phyloP scores from a whole-genome alignment of 2,888 invertebrate genomes.

The Hanleya hanleyi region DNA sequence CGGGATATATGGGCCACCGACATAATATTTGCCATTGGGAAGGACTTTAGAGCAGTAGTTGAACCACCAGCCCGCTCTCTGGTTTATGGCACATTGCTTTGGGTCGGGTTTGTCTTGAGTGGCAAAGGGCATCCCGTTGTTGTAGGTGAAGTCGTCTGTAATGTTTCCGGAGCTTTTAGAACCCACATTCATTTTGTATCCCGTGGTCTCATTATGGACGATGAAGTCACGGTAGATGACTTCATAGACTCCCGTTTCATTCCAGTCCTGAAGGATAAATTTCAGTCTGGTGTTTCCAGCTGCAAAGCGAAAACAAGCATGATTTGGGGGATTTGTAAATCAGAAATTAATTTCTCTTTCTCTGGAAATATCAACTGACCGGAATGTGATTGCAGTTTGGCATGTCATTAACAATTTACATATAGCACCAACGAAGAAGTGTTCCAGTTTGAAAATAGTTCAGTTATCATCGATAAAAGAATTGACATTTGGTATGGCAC shows the following conservation, averaged over 20 bases:
- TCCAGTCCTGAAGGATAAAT: constrained; percentile 56
- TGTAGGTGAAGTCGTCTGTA: constrained; percentile 53
- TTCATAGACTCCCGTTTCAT: constrained; percentile 28
- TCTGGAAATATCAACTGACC: too few species aligned
- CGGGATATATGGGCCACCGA: constrained; percentile 51
- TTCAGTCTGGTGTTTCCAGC: constrained; percentile 49
- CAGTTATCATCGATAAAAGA: too few species aligned
- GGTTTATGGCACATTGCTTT: constrained; percentile 51
- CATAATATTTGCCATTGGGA: constrained; percentile 60
- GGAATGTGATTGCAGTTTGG: too few species aligned
- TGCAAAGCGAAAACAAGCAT: constrained; percentile 34
- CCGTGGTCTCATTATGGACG: constrained; percentile 18
- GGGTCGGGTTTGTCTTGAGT: constrained; percentile 52
- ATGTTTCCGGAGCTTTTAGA: constrained; percentile 39
- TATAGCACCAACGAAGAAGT: too few species aligned
- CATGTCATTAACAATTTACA: too few species aligned
- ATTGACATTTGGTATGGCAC: too few species aligned
- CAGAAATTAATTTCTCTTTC: too few species aligned
- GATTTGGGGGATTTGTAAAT: too few species aligned
- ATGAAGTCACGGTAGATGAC: constrained; percentile 46
- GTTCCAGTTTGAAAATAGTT: too few species aligned
- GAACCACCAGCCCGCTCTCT: constrained; percentile 66
- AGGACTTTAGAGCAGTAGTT: constrained; percentile 56
- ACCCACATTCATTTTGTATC: constrained; percentile 43
- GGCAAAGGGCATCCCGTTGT: constrained; percentile 51